Evolutionary conservation across 2,113 vertebrate genomes (phyloP), one percentile per base, ranked within the genome.

Genomic region (Cyprinodon tularosa): DNA sequence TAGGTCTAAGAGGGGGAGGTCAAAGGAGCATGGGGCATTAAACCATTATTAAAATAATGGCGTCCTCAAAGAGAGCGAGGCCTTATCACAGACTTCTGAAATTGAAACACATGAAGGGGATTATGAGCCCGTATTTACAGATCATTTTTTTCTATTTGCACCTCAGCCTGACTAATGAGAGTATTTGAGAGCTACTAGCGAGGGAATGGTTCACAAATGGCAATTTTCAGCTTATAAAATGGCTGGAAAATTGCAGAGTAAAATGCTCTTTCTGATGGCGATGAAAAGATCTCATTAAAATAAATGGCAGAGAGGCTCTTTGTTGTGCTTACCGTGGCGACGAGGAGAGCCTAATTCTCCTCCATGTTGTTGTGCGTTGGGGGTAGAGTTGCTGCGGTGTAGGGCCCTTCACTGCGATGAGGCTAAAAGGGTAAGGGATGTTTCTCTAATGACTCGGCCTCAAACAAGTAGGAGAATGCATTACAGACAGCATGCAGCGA

Each of bases 211-310:
- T 91, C 90, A 90, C 85, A 94, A 94, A 91, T 82, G 90, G 86
- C 90, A 92, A 93, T 94, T 95, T 95, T 93, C 93, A 93, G 90
- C 89, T 94, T 93, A 94, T 93, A 85, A 94, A 93, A 94, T 91
- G 89, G 91, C 91, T 88, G 75, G 84, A 93, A 92, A 95, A 95
- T 94, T 93, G 91, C 91, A 88, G 91, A 88, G 89, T 94, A 92
- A 94, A 94, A 93, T 93, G 91, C 84, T 91, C 92, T 93, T 94
- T 94, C 91, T 93, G 93, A 93, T 92, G 91, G 89, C 88, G 91
- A 94, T 94, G 93, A 95, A 95, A 94, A 94, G 93, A 94, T 93
- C 93, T 94, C 91, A 94, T 95, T 95, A 95, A 94, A 94, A 93
- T 94, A 94, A 94, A 93, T 93, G 93, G 92, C 86, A 89, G 93